A percentile compares a stretch with the other conserved stretches of the same genome.
Evolutionary conservation across 1,140 invertebrate genomes (phyloP).

Genomic region (Drosophila gunungcola): DNA sequence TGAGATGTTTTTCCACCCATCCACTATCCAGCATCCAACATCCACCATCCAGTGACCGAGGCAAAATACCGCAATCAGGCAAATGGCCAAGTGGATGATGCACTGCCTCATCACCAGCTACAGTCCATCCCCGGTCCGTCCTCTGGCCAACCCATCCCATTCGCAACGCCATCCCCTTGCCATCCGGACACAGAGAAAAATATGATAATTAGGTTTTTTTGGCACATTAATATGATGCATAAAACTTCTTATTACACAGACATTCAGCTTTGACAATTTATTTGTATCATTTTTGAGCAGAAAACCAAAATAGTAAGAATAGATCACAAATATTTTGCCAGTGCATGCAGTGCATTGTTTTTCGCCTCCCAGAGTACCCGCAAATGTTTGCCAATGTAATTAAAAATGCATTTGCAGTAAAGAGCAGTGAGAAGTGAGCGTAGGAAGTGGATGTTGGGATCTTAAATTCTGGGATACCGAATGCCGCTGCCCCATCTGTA

Average conservation of each 20-base stretch:
- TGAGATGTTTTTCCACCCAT: conserved; percentile 11
- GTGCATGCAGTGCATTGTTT: conserved; percentile 48
- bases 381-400: conserved; percentile 77
- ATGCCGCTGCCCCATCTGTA: conserved; percentile 38
- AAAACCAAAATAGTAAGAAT: too few relatives aligned
- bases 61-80: conserved; percentile 77
- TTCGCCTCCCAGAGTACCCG: conserved; percentile 39
- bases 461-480: conserved; percentile 7
- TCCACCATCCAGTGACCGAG: background rate
- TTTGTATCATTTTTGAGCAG: too few relatives aligned
- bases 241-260: too few relatives aligned
- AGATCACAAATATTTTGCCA: background rate
- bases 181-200: conserved; percentile 11
- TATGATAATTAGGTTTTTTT: background rate
- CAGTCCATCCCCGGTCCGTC: conserved; percentile 29
- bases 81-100: conserved; percentile 63
- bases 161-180: conserved; percentile 28
- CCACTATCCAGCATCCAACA: background rate
- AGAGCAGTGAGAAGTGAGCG: conserved; percentile 52
- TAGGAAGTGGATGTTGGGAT: conserved; percentile 45
- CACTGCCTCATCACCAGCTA: conserved; percentile 40
- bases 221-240: background rate
- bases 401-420: conserved; percentile 78
- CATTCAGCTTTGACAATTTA: too few relatives aligned
- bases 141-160: conserved; percentile 29